Conservation (phyloP, 2,113 vertebrate genomes). For the Mus musculus region DNA sequence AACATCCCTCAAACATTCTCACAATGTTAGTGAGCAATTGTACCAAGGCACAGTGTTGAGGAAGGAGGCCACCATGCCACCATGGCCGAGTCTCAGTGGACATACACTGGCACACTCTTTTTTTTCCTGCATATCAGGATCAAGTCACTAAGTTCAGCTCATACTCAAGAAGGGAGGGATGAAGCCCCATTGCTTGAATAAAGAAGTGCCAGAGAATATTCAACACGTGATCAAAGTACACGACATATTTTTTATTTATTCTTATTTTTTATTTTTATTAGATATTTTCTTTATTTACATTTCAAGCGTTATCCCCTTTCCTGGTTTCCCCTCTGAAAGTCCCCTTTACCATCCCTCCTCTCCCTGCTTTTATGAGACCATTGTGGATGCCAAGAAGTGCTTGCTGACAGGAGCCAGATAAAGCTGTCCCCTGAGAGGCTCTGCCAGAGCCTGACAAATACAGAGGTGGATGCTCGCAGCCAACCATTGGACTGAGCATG, state of each 20-base stretch:
- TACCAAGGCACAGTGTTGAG: neutral
- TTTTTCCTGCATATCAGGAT: neutral
- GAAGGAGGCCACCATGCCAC: neutral
- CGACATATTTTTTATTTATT: neutral
- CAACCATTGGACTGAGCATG: too few relatives aligned
- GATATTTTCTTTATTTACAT: too few relatives aligned
- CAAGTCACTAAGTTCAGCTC: neutral
- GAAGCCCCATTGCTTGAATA: neutral
- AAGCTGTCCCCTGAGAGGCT: too few relatives aligned
- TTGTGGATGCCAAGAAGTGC: too few relatives aligned
- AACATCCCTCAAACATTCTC: accelerated
- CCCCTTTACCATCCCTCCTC: too few relatives aligned
- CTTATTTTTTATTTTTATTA: too few relatives aligned
- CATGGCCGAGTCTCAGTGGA: neutral
- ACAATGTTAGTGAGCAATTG: neutral
- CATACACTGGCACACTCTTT: neutral
- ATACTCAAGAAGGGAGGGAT: neutral
- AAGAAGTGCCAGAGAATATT: neutral
- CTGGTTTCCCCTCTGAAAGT: too few relatives aligned
- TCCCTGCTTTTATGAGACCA: too few relatives aligned
- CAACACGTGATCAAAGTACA: neutral
- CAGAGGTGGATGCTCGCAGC: too few relatives aligned
- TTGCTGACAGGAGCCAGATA: too few relatives aligned
- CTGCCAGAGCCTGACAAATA: too few relatives aligned
- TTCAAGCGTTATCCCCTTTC: too few relatives aligned